Conservation (phyloP, 2,797 vertebrate genomes). For the Chanos chanos region DNA sequence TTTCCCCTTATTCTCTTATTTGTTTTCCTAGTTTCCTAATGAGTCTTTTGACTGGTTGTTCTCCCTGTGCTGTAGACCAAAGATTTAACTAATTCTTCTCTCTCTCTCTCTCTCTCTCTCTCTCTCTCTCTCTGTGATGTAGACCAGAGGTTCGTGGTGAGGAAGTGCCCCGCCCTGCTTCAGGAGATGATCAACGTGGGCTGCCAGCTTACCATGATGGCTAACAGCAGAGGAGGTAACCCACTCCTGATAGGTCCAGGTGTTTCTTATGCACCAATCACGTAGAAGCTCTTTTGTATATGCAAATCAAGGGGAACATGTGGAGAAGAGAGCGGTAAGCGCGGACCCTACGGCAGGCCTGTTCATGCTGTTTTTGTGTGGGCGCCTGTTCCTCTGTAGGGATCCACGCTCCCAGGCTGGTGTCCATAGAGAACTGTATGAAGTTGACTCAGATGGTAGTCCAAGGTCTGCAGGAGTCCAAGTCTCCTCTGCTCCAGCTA, state of each 20-base stretch:
- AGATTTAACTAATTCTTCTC: too few relatives aligned
- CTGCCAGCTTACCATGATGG: constrained; percentile 98
- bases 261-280: too few relatives aligned
- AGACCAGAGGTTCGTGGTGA: constrained; percentile 97
- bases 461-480: constrained; percentile 94
- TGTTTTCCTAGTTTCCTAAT: not conserved
- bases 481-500: constrained; percentile 92
- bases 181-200: constrained; percentile 99
- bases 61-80: not conserved
- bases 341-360: not conserved
- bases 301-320: too few relatives aligned
- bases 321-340: not conserved
- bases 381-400: constrained; percentile 52
- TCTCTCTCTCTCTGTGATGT: constrained; percentile 20
- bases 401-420: constrained; percentile 91
- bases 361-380: not conserved
- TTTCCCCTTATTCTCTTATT: not conserved
- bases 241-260: too few relatives aligned
- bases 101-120: not conserved
- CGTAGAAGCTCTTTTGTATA: too few relatives aligned
- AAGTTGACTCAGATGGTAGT: constrained; percentile 97
- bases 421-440: constrained; percentile 97
- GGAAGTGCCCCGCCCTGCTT: constrained; percentile 92
- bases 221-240: constrained; percentile 93
- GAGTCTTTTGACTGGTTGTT: not conserved